phyloP scores from a whole-genome alignment of 1,140 invertebrate species.

The Drosophila nebulosa region DNA sequence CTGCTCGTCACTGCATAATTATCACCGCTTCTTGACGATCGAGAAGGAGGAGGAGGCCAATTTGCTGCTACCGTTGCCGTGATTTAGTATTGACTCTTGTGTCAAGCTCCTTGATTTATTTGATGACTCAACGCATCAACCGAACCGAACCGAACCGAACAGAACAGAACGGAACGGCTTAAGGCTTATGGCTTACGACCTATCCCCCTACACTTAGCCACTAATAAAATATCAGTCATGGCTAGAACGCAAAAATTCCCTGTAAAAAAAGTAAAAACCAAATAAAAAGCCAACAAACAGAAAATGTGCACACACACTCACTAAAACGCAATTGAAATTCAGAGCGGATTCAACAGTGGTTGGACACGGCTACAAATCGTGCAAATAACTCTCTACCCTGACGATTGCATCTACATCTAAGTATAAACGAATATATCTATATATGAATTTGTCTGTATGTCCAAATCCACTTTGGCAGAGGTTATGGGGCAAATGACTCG shows the following conservation, averaged over 20 bases:
- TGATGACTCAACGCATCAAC: constrained; percentile 70
- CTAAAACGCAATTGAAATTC: constrained; percentile 62
- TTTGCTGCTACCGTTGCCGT: constrained; percentile 46
- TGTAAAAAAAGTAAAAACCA: not conserved
- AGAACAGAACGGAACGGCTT: constrained; percentile 32
- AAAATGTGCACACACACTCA: constrained; percentile 21
- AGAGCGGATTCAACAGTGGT: constrained; percentile 57
- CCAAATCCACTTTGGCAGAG: not conserved
- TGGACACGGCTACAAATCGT: constrained; percentile 71
- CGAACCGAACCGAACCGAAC: no score
- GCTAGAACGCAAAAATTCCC: constrained; percentile 56
- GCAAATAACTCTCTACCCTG: constrained; percentile 55
- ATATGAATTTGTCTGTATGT: not conserved
- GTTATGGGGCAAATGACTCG: constrained; percentile 5
- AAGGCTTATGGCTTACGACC: constrained; percentile 26
- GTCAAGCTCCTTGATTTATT: constrained; percentile 74
- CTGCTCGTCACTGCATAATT: constrained; percentile 59
- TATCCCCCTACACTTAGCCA: constrained; percentile 19
- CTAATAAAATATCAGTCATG: constrained; percentile 68
- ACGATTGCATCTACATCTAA: not conserved
- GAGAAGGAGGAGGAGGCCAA: constrained; percentile 22
- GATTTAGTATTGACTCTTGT: constrained; percentile 73
- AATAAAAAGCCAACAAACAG: not conserved
- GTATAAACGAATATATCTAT: not conserved
- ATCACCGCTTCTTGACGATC: constrained; percentile 28